These are phyloP conservation scores for Phymanthus crucifer DNA, from an alignment of 92 coral and sea anemone species.

Conservation along the genomic window DNA sequence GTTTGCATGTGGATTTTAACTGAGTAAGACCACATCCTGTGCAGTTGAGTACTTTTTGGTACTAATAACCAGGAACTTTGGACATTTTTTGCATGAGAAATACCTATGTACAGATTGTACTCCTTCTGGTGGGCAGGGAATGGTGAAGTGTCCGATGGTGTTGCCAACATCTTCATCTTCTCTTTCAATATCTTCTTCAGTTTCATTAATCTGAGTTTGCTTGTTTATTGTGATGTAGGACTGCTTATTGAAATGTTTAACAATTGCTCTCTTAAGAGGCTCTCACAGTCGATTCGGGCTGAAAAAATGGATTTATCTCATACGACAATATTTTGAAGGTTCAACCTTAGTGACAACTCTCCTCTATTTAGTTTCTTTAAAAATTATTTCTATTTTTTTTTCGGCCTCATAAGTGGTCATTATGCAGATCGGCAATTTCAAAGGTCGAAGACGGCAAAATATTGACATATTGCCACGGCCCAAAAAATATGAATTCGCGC, in stretches of 20 bases:
- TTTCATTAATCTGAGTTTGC: neutral
- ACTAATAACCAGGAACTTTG: neutral
- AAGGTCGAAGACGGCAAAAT: no score
- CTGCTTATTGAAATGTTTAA: neutral
- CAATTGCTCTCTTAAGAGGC: neutral
- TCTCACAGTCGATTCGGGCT: no score
- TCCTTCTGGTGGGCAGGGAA: slow-evolving; percentile 24
- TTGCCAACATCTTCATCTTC: slow-evolving; percentile 1
- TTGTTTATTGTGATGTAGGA: neutral
- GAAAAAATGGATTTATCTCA: no score
- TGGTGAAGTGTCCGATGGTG: neutral
- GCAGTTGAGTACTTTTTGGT: neutral
- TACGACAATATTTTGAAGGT: no score
- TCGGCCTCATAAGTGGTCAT: no score
- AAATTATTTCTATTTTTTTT: no score
- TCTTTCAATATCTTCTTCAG: slow-evolving; percentile 8
- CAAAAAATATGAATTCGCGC: no score
- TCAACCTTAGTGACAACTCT: no score
- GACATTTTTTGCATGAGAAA: slow-evolving; percentile 21
- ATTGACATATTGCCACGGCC: no score
- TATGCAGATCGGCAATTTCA: no score
- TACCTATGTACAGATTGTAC: slow-evolving; percentile 14
- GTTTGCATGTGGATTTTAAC: neutral
- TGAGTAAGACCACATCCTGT: no score
- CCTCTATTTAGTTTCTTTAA: no score